Evolutionary conservation across 53 echinoderm and acorn worm species (phyloP), one percentile per base, ranked within the genome.

Genomic region (Mesocentrotus franciscanus): DNA sequence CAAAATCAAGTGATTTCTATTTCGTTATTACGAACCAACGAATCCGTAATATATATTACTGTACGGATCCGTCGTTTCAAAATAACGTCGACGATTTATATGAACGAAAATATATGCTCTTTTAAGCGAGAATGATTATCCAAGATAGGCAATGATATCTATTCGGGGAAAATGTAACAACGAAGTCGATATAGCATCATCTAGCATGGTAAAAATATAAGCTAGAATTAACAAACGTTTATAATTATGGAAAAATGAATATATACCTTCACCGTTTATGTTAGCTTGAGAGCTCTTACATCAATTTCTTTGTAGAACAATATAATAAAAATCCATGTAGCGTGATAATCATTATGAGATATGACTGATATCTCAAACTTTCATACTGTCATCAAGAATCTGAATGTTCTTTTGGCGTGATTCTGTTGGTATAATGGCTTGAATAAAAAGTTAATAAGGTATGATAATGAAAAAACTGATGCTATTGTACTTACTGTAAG

Each of bases 401-500:
- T 49, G 49, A 49, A 49, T 49, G 49, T 49, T 49, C 3, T 5
- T 49, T 49, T 49, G 49, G 49, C 49, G 49, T 49, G 49, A 49
- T 49, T 49, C 49, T 49, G 6, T 5, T 49, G 49, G 2, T 4
- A 49, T 0, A 49, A 49, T 4, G 49, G 49, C 49, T 49, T 49
- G 0, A 49, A 49, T 49, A 7, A 49, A 49, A 49, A 49, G 49
- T 4, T 49, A 49, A 49, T 62, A 62, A 62, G 18, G 62, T 62
- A 1, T 62, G 62, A 62, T 62, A 62, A 62, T 62, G n/a, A 76
- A 33, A 14, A 33, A 33, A 76, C 12, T 32, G 12, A 32, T 13
- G 75, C 11, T 11, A 81, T 81, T 64, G 64, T 7, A 94, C 87
- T 85, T 68, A 94, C 95, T 13, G 95, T 94, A 4, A 94, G 71